Conservation (phyloP, 2,113 vertebrate species). For the Thalassoma bifasciatum region DNA sequence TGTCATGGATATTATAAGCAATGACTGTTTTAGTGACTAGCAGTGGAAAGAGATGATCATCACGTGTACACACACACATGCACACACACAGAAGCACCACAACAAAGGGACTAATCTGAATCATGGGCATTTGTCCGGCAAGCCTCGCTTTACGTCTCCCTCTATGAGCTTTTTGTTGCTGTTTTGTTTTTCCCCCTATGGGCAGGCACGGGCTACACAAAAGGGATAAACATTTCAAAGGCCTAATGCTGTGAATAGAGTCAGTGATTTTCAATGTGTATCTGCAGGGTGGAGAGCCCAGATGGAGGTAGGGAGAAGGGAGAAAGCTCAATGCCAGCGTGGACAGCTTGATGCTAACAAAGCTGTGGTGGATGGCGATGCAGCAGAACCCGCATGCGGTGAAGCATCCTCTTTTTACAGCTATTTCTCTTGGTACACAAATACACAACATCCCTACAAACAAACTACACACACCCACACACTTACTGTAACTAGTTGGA, state of each 20-base stretch:
- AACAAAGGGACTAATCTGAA: conserved; percentile 78
- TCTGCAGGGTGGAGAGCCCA: conserved; percentile 72
- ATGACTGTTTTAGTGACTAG: conserved; percentile 70
- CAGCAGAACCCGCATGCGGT: conserved; percentile 51
- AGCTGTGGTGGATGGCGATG: conserved; percentile 66
- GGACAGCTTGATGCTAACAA: conserved; percentile 78
- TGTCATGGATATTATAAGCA: conserved; percentile 76
- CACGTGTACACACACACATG: conserved; percentile 36
- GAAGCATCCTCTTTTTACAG: conserved; percentile 31
- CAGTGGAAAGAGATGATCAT: conserved; percentile 68
- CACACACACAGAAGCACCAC: conserved; percentile 14
- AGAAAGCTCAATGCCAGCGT: conserved; percentile 72
- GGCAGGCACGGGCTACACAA: conserved; percentile 60
- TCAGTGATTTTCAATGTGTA: conserved; percentile 74
- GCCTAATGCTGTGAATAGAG: conserved; percentile 67
- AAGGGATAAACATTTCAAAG: conserved; percentile 80
- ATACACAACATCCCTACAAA: conserved; percentile 9
- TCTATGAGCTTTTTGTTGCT: conserved; percentile 71
- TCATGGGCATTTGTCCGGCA: conserved; percentile 78
- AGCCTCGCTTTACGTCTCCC: conserved; percentile 67
- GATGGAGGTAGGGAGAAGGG: conserved; percentile 74
- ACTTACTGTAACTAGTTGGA: conserved; percentile 40
- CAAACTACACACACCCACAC: conserved; percentile 25
- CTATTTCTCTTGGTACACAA: conserved; percentile 14
- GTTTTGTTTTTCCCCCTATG: conserved; percentile 54